Evolutionary conservation across 2,113 vertebrate species (phyloP).

Genomic region (Stomatorhinus ivindoensis): DNA sequence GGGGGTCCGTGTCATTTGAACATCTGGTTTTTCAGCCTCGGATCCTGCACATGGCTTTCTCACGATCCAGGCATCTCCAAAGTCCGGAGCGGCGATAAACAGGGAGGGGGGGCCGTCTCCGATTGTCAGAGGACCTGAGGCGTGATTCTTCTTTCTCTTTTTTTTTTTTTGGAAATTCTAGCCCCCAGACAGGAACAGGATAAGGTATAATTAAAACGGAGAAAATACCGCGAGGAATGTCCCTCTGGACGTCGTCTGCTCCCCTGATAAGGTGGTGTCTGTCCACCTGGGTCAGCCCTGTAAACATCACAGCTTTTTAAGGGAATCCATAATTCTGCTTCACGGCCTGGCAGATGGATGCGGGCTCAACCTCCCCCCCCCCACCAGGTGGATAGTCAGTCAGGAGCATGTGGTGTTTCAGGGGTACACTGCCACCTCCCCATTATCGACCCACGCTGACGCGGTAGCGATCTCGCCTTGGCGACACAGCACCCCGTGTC

Average conservation of each 20-base stretch:
- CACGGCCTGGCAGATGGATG: background rate
- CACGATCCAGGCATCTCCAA: background rate
- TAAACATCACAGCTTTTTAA: constrained; percentile 28
- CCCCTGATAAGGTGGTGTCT: constrained; percentile 31
- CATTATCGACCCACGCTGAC: background rate
- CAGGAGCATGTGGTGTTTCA: constrained; percentile 27
- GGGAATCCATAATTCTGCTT: background rate
- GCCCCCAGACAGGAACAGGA: constrained; percentile 53
- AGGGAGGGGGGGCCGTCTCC: background rate
- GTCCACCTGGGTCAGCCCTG: constrained; percentile 36
- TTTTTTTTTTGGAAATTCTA: constrained; percentile 43
- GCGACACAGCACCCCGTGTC: background rate
- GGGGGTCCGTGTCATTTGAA: background rate
- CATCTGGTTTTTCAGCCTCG: background rate
- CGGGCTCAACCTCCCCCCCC: constrained; percentile 12
- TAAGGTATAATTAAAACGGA: constrained; percentile 62
- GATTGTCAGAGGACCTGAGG: background rate
- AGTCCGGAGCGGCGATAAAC: no score
- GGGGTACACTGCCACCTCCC: constrained; percentile 19
- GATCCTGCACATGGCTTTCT: background rate
- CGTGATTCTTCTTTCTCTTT: constrained; percentile 6
- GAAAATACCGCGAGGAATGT: constrained; percentile 57
- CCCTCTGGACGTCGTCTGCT: constrained; percentile 48
- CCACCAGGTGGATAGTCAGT: constrained; percentile 35
- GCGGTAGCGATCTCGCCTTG: background rate